phyloP scores from a whole-genome alignment of 2,888 invertebrate species.

The Drosophila kuntzei region DNA sequence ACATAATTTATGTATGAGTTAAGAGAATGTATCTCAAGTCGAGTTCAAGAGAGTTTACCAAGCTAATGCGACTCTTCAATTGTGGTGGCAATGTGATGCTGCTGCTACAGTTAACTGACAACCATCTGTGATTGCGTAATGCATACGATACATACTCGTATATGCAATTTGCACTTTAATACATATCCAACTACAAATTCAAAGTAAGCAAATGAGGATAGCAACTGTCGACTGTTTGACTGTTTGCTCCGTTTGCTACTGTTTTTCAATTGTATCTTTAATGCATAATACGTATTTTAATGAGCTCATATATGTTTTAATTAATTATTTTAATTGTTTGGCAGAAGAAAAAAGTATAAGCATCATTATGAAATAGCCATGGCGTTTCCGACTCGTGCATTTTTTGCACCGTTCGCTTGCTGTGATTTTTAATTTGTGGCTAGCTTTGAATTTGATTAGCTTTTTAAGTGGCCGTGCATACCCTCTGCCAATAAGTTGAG shows the following conservation, averaged over 20 bases:
- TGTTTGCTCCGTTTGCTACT: conserved; percentile 28
- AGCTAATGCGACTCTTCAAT: conserved; percentile 9
- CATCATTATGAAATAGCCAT: conserved; percentile 44
- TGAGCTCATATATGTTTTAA: conserved; percentile 67
- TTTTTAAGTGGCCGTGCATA: conserved; percentile 11
- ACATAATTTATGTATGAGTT: conserved; percentile 23
- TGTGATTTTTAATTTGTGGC: conserved; percentile 54
- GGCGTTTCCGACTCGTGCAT: conserved; percentile 43
- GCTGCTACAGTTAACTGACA: conserved; percentile 17
- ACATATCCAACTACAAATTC: neutral
- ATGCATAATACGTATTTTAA: conserved; percentile 49
- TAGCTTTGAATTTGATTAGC: conserved; percentile 48
- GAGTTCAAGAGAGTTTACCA: conserved; percentile 17
- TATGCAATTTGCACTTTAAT: conserved; percentile 35
- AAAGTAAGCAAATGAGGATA: conserved; percentile 38
- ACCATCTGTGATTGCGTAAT: conserved; percentile 45
- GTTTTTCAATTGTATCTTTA: conserved; percentile 22
- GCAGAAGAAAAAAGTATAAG: conserved; percentile 26
- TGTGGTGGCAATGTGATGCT: neutral
- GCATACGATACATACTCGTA: neutral
- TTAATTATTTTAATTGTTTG: conserved; percentile 66
- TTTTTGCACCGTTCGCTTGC: conserved; percentile 48
- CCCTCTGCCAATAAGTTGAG: neutral
- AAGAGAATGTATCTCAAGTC: conserved; percentile 19
- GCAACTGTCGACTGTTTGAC: conserved; percentile 1